A percentile compares a stretch with the other conserved stretches of the same genome.
phyloP scores from a whole-genome alignment of 2,113 vertebrate genomes.

The Chloroceryle aenea region DNA sequence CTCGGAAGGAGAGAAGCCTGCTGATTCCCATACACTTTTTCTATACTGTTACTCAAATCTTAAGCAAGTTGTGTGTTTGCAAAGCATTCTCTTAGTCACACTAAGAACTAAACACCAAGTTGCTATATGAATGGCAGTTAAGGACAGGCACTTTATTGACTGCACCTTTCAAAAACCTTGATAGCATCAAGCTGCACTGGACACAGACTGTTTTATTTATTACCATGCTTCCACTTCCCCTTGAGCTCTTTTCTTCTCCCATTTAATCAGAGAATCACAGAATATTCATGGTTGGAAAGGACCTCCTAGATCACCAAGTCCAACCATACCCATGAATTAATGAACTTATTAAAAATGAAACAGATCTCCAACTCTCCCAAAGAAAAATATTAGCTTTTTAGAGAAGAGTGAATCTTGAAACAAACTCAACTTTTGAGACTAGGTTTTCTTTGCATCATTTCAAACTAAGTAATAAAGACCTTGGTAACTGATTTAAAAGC shows the following conservation, averaged over 20 bases:
- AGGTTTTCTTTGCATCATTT: background rate
- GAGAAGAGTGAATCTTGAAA: background rate
- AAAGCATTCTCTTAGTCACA: background rate
- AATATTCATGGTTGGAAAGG: no score
- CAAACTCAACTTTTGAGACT: background rate
- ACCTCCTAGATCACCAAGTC: no score
- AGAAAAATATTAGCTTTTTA: background rate
- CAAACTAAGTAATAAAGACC: background rate
- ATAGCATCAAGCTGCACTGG: background rate
- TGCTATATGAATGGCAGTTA: constrained; percentile 45
- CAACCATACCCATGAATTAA: no score
- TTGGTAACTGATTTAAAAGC: background rate
- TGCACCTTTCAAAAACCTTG: background rate
- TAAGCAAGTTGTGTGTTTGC: background rate
- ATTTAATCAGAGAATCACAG: background rate
- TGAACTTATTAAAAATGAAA: background rate
- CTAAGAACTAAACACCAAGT: background rate
- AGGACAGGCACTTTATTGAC: background rate
- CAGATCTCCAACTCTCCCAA: background rate
- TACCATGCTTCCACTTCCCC: background rate
- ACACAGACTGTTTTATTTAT: background rate
- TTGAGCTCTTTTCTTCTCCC: background rate
- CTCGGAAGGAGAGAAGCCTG: background rate
- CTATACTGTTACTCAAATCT: background rate
- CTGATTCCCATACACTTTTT: accelerated